Evolutionary conservation across 2,113 vertebrate species (phyloP).

Genomic region (Azemiops feae): DNA sequence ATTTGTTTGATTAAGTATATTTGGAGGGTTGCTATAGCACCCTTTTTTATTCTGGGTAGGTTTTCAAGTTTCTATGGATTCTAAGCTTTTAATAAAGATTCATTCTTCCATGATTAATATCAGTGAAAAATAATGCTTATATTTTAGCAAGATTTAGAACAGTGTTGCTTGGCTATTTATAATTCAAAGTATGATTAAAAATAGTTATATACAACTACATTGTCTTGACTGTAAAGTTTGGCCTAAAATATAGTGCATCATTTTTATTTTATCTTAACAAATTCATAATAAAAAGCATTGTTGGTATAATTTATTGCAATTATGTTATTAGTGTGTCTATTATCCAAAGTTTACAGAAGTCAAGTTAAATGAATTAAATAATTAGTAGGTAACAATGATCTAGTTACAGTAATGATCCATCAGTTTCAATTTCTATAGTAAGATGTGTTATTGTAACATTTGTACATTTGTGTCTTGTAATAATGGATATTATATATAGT

Average conservation of each 20-base stretch:
- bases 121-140: conserved; percentile 11
- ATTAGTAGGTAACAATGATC: neutral
- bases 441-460: neutral
- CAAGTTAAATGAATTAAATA: neutral
- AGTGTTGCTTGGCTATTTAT: conserved; percentile 57
- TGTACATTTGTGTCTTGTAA: conserved; percentile 12
- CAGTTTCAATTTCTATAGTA: neutral
- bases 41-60: conserved; percentile 3
- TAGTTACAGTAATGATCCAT: conserved; percentile 4
- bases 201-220: conserved; percentile 39
- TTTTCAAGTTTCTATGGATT: conserved; percentile 6
- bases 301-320: conserved; percentile 4
- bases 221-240: conserved; percentile 43
- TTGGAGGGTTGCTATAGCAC: conserved; percentile 4
- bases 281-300: conserved; percentile 38
- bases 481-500: neutral
- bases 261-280: conserved; percentile 45
- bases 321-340: neutral
- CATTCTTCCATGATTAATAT: neutral
- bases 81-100: conserved; percentile 1
- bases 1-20: conserved; percentile 27
- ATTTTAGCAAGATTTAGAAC: conserved; percentile 23
- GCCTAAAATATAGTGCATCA: conserved; percentile 39
- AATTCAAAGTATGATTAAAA: conserved; percentile 50
- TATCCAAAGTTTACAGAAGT: conserved; percentile 7